Evolutionary conservation across 2,888 invertebrate species (phyloP).

Genomic region (Hoplodrina ambigua): DNA sequence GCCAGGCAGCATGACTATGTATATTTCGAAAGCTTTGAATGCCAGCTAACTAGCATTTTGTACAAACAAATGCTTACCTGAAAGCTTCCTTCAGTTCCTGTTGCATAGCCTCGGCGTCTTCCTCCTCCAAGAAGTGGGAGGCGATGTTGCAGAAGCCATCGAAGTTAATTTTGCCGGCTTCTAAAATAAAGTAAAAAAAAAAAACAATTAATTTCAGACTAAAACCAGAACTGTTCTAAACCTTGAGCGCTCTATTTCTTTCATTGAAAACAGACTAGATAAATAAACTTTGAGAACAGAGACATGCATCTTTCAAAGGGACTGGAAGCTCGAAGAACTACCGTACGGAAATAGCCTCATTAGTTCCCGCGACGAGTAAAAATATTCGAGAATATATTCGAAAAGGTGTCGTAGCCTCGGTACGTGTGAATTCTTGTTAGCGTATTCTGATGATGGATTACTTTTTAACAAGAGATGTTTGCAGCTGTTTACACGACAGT

Average conservation of each 20-base stretch:
- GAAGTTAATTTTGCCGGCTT: constrained; percentile 97
- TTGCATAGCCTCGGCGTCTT: constrained; percentile 98
- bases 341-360: constrained; percentile 83
- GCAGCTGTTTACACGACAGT: constrained; percentile 64
- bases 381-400: constrained; percentile 83
- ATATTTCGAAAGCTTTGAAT: neutral
- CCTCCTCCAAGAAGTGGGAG: constrained; percentile 98
- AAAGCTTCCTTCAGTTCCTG: constrained; percentile 99
- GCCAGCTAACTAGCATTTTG: neutral
- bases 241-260: constrained; percentile 58
- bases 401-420: constrained; percentile 77
- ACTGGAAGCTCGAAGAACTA: constrained; percentile 62
- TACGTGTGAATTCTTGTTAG: constrained; percentile 68
- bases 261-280: constrained; percentile 62
- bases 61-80: constrained; percentile 85
- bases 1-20: neutral
- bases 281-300: constrained; percentile 70
- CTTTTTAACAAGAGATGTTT: constrained; percentile 68
- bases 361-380: constrained; percentile 82
- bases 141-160: constrained; percentile 98
- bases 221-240: constrained; percentile 49
- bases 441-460: constrained; percentile 72
- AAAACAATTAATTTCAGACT: constrained; percentile 48
- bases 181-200: constrained; percentile 79
- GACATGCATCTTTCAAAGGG: constrained; percentile 70